Conservation (phyloP, 2,888 invertebrate species). For the Mesorhabditis sp. region DNA sequence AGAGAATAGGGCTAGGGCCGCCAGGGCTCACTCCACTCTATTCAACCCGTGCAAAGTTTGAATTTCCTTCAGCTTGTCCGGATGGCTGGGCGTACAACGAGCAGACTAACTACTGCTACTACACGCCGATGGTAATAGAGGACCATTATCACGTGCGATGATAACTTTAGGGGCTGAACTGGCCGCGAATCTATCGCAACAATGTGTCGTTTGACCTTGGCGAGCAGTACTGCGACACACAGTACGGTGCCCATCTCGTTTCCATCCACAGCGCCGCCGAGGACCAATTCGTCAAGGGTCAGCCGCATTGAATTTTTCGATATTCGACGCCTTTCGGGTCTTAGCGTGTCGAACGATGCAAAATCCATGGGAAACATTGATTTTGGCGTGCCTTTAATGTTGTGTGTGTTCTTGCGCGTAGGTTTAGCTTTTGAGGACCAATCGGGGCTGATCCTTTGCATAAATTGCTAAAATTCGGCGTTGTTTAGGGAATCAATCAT, state of each 20-base stretch:
- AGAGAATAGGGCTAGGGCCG: too few relatives aligned
- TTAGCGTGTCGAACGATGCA: neutral
- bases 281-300: neutral
- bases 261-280: constrained; percentile 5
- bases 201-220: too few relatives aligned
- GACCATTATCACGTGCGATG: too few relatives aligned
- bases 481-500: too few relatives aligned
- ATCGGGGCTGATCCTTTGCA: neutral
- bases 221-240: too few relatives aligned
- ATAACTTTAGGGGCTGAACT: too few relatives aligned
- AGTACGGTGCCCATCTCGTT: neutral
- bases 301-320: neutral
- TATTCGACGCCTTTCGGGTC: neutral
- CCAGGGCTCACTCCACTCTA: too few relatives aligned
- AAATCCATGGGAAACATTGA: too few relatives aligned
- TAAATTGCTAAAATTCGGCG: neutral
- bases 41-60: neutral
- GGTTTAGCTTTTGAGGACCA: too few relatives aligned
- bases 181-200: too few relatives aligned
- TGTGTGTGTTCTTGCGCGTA: too few relatives aligned
- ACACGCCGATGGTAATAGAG: neutral
- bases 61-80: neutral
- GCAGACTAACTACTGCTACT: neutral
- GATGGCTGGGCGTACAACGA: neutral
- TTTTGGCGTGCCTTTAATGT: too few relatives aligned